Base-by-base conservation (phyloP, 1,140 invertebrate species). In the Aleiodes sp. region DNA sequence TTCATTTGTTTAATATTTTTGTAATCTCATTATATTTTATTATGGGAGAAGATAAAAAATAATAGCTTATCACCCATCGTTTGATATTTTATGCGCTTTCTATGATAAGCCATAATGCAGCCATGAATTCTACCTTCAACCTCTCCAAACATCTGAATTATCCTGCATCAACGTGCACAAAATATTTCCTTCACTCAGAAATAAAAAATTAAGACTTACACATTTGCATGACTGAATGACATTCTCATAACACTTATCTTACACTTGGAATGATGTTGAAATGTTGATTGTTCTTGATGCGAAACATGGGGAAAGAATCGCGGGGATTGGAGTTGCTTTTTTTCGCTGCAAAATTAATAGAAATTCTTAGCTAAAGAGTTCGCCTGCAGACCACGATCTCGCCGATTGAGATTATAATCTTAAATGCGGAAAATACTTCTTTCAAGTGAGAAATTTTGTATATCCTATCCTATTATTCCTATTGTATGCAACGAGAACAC, bases 181-280 rank as follows among this genome's bases (percentile, higher is more conserved):
- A 52, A 21, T 52, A 52, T 52, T 21, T 21, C 26, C 2, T n/a
- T 21, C 26, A 52, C 21, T 24, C 46, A 9, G n/a, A n/a, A n/a
- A n/a, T n/a, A n/a, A 24, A 24, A 10, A 24, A 52, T 52, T 52
- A 16, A 52, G 19, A 52, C 46, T 52, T 21, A 52, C 46, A 52
- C 21, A 52, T 52, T 52, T 52, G 46, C 46, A 52, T 52, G 46
- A 52, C 19, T 52, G 46, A 52, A 24, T 52, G 46, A 52, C 46
- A 52, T 21, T 16, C 46, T 2, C 26, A 52, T 9, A 21, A 52
- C 46, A 52, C 46, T 9, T 24, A 24, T 52, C 10, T 52, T 52
- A 52, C 46, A 52, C 46, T 24, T n/a, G n/a, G n/a, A n/a, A n/a
- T n/a, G n/a, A n/a, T n/a, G 46, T 24, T 52, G 41, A 16, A 35